Percentiles rank a stretch among this genome's conserved stretches.
These are phyloP conservation scores for Aphis gossypii DNA, from an alignment of 1,140 invertebrate species.

Conservation along the genomic window DNA sequence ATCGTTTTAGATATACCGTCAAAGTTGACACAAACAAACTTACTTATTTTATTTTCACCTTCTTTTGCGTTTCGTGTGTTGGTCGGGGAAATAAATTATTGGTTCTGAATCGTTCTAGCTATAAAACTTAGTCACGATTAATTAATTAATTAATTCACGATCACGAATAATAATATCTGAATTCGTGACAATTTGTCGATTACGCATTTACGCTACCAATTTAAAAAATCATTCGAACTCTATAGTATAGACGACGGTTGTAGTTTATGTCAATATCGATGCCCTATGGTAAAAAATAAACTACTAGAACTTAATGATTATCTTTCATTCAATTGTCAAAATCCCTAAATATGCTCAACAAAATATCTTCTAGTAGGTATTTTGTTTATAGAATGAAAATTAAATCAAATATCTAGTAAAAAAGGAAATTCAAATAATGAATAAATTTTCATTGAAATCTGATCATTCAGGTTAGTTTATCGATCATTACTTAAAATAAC, in stretches of 20 bases:
- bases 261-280: neutral
- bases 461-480: neutral
- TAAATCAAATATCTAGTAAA: neutral
- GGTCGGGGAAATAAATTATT: no score
- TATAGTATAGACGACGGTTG: constrained; percentile 32
- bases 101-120: no score
- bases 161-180: no score
- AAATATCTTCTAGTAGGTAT: neutral
- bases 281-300: neutral
- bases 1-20: no score
- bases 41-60: no score
- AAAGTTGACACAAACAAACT: no score
- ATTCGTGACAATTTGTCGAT: constrained; percentile 5
- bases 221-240: constrained; percentile 30
- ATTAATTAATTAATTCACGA: no score
- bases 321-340: neutral
- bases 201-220: neutral
- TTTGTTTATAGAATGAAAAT: neutral
- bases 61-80: no score
- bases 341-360: neutral
- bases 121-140: no score
- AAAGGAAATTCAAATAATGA: neutral
- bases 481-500: neutral
- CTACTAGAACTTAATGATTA: no score
- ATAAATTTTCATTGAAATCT: neutral